Conservation (phyloP, 2,888 invertebrate genomes). For the Synanthedon tipuliformis region DNA sequence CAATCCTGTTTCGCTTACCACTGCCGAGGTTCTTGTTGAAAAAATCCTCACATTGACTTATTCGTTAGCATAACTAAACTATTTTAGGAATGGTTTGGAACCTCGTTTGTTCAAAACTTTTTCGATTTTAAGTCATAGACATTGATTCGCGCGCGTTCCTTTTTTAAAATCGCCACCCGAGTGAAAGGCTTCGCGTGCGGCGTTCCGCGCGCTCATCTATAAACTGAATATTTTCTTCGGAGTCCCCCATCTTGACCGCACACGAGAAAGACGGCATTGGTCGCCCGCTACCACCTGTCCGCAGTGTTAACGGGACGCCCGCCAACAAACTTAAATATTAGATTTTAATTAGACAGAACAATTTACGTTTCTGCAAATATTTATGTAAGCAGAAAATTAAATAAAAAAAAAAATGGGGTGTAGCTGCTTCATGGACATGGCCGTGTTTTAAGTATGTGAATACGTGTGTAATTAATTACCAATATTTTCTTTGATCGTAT, state of each 20-base stretch:
- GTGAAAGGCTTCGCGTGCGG: constrained; percentile 26
- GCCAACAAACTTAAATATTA: constrained; percentile 4
- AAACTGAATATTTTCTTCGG: constrained; percentile 44
- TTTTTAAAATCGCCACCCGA: constrained; percentile 15
- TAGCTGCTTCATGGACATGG: too few species aligned
- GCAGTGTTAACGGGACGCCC: constrained; percentile 25
- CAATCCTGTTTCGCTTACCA: constrained; percentile 44
- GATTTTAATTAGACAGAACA: too few species aligned
- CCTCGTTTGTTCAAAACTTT: constrained; percentile 22
- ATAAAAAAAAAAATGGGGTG: too few species aligned
- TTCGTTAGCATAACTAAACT: constrained; percentile 11
- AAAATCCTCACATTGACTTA: constrained; percentile 31
- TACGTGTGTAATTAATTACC: too few species aligned
- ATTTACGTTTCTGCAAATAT: too few species aligned
- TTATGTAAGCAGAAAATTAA: too few species aligned
- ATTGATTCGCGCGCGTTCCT: constrained; percentile 27
- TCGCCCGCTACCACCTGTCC: constrained; percentile 15
- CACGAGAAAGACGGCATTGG: constrained; percentile 8
- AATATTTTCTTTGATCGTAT: too few species aligned
- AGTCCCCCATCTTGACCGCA: constrained; percentile 11
- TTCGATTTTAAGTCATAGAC: constrained; percentile 22
- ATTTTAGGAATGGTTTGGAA: constrained; percentile 17
- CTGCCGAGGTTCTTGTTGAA: constrained; percentile 23
- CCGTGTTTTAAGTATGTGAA: too few species aligned
- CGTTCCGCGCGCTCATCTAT: constrained; percentile 36